These are phyloP conservation scores for Mythimna ferrago DNA, from an alignment of 2,888 invertebrate genomes.

Conservation along the genomic window DNA sequence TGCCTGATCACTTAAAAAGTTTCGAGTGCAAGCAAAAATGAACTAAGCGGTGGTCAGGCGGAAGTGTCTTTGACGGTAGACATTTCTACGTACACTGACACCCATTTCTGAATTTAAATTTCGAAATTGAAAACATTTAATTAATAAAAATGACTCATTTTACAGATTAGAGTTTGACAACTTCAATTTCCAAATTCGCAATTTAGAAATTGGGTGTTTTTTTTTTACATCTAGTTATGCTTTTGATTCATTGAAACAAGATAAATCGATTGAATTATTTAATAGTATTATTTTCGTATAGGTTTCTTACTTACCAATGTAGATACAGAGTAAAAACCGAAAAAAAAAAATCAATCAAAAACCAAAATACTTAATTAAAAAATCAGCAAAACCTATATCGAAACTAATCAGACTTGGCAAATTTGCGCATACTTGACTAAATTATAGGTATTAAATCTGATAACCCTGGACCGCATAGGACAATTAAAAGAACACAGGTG, in stretches of 20 bases:
- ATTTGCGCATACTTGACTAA: too few species aligned
- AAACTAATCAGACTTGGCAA: neutral
- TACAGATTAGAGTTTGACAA: neutral
- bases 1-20: too few species aligned
- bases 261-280: neutral
- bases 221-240: neutral
- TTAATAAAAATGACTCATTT: neutral
- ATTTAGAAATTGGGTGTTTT: neutral
- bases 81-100: too few species aligned
- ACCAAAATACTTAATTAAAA: neutral
- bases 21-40: too few species aligned
- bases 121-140: neutral
- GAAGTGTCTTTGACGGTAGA: too few species aligned
- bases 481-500: too few species aligned
- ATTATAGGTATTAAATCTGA: too few species aligned
- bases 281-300: neutral
- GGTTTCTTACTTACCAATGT: too few species aligned
- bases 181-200: conserved; percentile 15
- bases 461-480: too few species aligned
- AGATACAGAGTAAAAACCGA: neutral
- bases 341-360: neutral
- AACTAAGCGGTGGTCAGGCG: too few species aligned
- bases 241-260: neutral
- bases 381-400: neutral
- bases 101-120: neutral